Conservation (phyloP, 2,113 vertebrate species). For the Erpornis zantholeuca region DNA sequence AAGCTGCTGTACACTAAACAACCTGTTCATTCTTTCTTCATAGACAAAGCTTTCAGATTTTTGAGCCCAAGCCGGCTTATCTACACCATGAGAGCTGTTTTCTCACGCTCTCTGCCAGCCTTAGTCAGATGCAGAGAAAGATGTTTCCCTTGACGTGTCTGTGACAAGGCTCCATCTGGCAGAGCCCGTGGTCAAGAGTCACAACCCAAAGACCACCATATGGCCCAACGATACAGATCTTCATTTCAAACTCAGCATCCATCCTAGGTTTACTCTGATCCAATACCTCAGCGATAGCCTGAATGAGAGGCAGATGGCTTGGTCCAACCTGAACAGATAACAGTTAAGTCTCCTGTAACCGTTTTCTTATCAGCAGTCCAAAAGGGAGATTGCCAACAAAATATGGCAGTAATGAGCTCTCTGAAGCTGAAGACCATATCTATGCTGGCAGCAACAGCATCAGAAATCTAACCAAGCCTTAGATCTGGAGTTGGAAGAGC, state of each 20-base stretch:
- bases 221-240: neutral
- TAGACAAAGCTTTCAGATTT: neutral
- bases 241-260: neutral
- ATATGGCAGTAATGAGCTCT: neutral
- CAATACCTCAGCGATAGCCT: neutral
- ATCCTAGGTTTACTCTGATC: neutral
- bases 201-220: neutral
- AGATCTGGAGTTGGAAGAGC: neutral
- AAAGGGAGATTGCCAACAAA: neutral
- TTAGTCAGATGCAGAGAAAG: neutral
- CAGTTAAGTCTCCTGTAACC: neutral
- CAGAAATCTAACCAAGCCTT: neutral
- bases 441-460: neutral
- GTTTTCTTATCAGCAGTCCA: neutral
- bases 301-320: accelerated
- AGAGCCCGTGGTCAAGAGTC: neutral
- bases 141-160: neutral
- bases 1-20: neutral
- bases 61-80: neutral
- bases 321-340: neutral
- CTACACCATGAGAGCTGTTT: neutral
- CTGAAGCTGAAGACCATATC: neutral
- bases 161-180: neutral
- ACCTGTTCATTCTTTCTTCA: neutral
- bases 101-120: neutral